Evolutionary conservation across 2,888 invertebrate species (phyloP).

Genomic region (Agonopterix heracliana): DNA sequence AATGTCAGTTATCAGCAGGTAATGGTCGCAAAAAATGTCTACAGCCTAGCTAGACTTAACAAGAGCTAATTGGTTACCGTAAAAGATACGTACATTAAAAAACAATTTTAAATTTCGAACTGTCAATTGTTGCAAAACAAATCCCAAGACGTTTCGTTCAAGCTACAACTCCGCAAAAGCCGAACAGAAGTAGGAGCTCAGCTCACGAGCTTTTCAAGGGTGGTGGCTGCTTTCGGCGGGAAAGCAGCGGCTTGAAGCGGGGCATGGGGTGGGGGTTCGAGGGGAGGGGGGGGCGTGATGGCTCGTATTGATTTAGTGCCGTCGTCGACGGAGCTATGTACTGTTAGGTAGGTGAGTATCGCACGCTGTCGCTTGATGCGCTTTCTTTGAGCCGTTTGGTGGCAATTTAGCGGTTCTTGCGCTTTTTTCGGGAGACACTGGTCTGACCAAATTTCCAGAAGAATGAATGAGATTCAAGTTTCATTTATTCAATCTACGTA

Average conservation of each 20-base stretch:
- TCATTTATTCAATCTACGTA: no score
- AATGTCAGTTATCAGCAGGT: no score
- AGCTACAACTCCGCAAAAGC: constrained; percentile 73
- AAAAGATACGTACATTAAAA: neutral
- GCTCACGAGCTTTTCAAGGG: constrained; percentile 76
- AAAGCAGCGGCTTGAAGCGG: constrained; percentile 59
- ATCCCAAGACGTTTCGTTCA: constrained; percentile 70
- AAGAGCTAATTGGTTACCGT: no score
- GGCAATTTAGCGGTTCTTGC: constrained; percentile 16
- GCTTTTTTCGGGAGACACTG: constrained; percentile 8
- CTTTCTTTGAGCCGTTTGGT: constrained; percentile 54
- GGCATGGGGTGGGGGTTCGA: constrained; percentile 29
- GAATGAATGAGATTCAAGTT: no score
- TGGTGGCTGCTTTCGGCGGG: constrained; percentile 74
- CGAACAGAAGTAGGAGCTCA: constrained; percentile 77
- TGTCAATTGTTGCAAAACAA: constrained; percentile 66
- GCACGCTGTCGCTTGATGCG: constrained; percentile 69
- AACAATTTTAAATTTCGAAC: constrained; percentile 52
- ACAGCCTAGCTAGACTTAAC: no score
- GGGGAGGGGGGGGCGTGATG: constrained; percentile 62
- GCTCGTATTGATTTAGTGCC: constrained; percentile 78
- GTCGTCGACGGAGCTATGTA: constrained; percentile 75
- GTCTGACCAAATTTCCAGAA: neutral
- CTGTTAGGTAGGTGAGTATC: constrained; percentile 62
- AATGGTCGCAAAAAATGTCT: no score